Evolutionary conservation across 2,113 vertebrate species (phyloP).

Genomic region (Axis porcinus): DNA sequence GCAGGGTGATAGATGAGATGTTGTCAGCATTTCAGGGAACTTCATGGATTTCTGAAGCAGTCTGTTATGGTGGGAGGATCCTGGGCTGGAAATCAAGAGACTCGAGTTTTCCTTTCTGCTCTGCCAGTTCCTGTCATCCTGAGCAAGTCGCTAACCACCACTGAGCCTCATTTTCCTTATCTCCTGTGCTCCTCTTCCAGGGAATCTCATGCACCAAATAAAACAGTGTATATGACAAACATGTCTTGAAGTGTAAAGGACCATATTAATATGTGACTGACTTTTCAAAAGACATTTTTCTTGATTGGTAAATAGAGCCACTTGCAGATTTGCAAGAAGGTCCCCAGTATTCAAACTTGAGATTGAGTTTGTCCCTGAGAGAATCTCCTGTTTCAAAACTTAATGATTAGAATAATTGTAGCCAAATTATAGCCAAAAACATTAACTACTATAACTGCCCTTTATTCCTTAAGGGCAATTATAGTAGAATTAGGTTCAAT

Average conservation of each 20-base stretch:
- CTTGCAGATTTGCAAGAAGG: background rate
- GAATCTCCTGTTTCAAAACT: conserved; percentile 1
- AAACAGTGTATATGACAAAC: background rate
- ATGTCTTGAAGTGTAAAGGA: background rate
- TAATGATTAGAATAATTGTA: conserved; percentile 21
- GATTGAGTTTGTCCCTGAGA: background rate
- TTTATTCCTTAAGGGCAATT: conserved; percentile 29
- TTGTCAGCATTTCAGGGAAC: background rate
- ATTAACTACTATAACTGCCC: background rate
- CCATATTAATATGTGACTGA: background rate
- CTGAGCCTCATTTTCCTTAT: background rate
- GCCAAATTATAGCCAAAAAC: background rate
- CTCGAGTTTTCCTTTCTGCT: background rate
- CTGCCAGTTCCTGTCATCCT: background rate
- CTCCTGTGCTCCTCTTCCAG: background rate
- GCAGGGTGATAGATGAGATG: background rate
- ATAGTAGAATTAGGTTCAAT: background rate
- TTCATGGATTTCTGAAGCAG: background rate
- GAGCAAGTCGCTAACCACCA: background rate
- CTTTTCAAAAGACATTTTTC: background rate
- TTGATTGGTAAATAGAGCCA: background rate
- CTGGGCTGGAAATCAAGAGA: background rate
- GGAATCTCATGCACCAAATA: background rate
- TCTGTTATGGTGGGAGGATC: background rate
- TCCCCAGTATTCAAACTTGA: background rate